Evolutionary conservation across 2,113 vertebrate species (phyloP).

Genomic region (Chaetops frenatus): DNA sequence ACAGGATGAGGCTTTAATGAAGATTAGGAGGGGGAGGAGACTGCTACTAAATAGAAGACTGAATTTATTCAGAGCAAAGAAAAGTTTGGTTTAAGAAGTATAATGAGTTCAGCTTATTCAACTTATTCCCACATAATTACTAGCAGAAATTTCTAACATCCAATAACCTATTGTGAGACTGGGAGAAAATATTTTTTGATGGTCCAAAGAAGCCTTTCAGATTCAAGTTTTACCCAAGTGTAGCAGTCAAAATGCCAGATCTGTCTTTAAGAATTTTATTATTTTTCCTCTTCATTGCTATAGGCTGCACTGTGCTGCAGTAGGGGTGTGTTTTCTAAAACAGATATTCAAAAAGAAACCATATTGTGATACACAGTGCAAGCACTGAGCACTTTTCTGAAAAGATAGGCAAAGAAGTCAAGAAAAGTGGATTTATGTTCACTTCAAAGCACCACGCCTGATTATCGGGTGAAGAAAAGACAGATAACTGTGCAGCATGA

Average conservation of each 20-base stretch:
- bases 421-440: not conserved
- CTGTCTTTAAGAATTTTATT: slow-evolving; percentile 39
- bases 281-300: slow-evolving; percentile 37
- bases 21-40: not conserved
- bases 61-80: not conserved
- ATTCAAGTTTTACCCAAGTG: not conserved
- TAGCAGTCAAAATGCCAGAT: not conserved
- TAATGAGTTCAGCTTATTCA: not conserved
- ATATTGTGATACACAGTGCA: not conserved
- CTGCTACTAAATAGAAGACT: not conserved
- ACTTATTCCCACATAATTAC: not conserved
- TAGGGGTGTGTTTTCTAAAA: slow-evolving; percentile 51
- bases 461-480: not conserved
- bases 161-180: not conserved
- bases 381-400: not conserved
- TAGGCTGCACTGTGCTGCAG: slow-evolving; percentile 55
- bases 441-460: not conserved
- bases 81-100: not conserved
- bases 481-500: not conserved
- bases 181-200: not conserved
- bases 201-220: not conserved
- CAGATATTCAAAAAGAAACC: slow-evolving; percentile 17
- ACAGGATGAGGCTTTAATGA: not conserved
- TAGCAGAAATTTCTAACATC: not conserved
- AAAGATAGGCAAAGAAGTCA: not conserved